phyloP scores from a whole-genome alignment of 2,113 vertebrate species.

The Myanophis thanlyinensis region DNA sequence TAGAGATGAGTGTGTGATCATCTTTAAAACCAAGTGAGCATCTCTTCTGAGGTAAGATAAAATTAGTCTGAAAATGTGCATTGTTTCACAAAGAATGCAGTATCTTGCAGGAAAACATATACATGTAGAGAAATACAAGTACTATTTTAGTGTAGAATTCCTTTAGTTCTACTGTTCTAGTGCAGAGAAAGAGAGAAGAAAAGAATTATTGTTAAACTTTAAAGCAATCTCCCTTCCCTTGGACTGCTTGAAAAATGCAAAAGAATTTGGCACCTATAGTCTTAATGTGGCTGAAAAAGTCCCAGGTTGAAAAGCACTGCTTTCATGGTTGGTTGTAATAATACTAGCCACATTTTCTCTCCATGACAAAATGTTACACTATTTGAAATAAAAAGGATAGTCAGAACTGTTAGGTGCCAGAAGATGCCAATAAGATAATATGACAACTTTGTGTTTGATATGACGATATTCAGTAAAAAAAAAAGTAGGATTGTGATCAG shows the following conservation, averaged over 20 bases:
- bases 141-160: not conserved
- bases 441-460: slow-evolving; percentile 8
- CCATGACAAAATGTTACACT: not conserved
- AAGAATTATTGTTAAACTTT: not conserved
- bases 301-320: not conserved
- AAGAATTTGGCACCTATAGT: not conserved
- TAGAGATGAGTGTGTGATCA: not conserved
- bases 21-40: not conserved
- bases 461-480: not conserved
- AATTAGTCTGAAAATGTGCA: not conserved
- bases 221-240: not conserved
- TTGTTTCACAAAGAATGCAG: not conserved
- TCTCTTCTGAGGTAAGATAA: not conserved
- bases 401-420: not conserved
- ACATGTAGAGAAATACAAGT: not conserved
- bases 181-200: not conserved
- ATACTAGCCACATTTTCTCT: not conserved
- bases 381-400: slow-evolving; percentile 1
- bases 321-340: not conserved
- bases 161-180: not conserved
- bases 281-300: not conserved
- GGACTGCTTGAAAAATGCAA: not conserved
- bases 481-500: slow-evolving; percentile 24
- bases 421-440: not conserved
- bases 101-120: not conserved